A percentile compares a stretch with the other conserved stretches of the same genome.
These are phyloP conservation scores for Chrysolina americana DNA, from an alignment of 2,888 invertebrate genomes.

Conservation along the genomic window DNA sequence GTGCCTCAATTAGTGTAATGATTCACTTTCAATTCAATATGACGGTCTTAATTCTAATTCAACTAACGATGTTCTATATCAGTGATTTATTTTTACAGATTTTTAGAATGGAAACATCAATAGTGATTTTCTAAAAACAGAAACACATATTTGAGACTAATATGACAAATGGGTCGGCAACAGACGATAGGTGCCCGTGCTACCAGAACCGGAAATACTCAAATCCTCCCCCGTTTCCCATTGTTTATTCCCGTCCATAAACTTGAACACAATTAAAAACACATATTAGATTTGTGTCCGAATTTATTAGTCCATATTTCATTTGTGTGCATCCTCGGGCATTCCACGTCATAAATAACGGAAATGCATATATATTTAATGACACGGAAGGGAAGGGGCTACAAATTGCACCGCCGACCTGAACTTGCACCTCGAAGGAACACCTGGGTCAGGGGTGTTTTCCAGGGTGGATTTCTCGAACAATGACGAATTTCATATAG, in stretches of 20 bases:
- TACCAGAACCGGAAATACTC: conserved; percentile 21
- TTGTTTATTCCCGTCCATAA: conserved; percentile 27
- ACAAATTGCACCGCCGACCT: conserved; percentile 66
- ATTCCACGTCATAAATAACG: conserved; percentile 25
- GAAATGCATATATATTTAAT: conserved; percentile 61
- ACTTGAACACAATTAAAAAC: conserved; percentile 61
- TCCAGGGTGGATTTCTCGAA: conserved; percentile 1
- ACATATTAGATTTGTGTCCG: conserved; percentile 56
- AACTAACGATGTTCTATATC: too few species aligned
- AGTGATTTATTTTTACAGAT: too few species aligned
- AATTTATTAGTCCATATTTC: conserved; percentile 48
- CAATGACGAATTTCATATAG: neutral
- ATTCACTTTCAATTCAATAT: too few species aligned
- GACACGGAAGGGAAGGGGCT: conserved; percentile 61
- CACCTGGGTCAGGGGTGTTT: conserved; percentile 53
- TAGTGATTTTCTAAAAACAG: too few species aligned
- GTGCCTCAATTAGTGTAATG: too few species aligned
- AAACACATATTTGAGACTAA: too few species aligned
- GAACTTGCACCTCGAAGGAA: conserved; percentile 57
- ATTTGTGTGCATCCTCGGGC: conserved; percentile 38
- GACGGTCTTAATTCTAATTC: too few species aligned
- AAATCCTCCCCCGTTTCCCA: conserved; percentile 16
- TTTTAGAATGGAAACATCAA: too few species aligned
- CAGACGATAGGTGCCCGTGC: neutral
- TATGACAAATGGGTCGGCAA: conserved; percentile 7